A percentile compares a stretch with the other conserved stretches of the same genome.
phyloP scores from a whole-genome alignment of 2,113 vertebrate genomes.

The Chroicocephalus ridibundus region DNA sequence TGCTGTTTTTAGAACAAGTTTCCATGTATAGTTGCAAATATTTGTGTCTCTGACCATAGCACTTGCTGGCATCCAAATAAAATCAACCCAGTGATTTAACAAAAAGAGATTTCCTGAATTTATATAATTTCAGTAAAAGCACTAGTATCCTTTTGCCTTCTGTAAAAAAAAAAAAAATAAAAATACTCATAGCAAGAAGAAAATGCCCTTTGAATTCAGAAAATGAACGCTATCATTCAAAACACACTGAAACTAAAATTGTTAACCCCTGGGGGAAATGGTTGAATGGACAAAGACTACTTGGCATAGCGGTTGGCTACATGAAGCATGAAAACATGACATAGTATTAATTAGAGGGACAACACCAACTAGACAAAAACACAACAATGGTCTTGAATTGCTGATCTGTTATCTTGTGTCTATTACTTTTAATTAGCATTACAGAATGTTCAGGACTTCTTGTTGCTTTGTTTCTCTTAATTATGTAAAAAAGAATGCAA shows the following conservation, averaged over 20 bases:
- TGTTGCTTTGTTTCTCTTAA: constrained; percentile 11
- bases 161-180: neutral
- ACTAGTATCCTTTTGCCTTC: neutral
- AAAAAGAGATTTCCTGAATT: neutral
- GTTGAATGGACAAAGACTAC: constrained; percentile 48
- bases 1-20: neutral
- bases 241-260: constrained; percentile 43
- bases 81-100: neutral
- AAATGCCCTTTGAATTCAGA: neutral
- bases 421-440: constrained; percentile 59
- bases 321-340: constrained; percentile 62
- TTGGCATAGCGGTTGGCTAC: constrained; percentile 11
- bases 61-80: neutral
- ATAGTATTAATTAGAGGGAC: constrained; percentile 71
- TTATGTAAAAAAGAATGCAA: constrained; percentile 19
- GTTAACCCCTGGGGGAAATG: constrained; percentile 55
- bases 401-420: constrained; percentile 48
- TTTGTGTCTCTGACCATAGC: neutral
- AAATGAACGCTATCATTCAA: neutral
- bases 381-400: constrained; percentile 47
- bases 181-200: neutral
- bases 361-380: constrained; percentile 47
- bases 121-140: neutral
- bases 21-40: neutral
- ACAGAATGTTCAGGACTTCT: constrained; percentile 3